Percentiles rank a stretch among this genome's conserved stretches.
phyloP scores from a whole-genome alignment of 2,888 invertebrate genomes.

The Pimpla rufipes region DNA sequence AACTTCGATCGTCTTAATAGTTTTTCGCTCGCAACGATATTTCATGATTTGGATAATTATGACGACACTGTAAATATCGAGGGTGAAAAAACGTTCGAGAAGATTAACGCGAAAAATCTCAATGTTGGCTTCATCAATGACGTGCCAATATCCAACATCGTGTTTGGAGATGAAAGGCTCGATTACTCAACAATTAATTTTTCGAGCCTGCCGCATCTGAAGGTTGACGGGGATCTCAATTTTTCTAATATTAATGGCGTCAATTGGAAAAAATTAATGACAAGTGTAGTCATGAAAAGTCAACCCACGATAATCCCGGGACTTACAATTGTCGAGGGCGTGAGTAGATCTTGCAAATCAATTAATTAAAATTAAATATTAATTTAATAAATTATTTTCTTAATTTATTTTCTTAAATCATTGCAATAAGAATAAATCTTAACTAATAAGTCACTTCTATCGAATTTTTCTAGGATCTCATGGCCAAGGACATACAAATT shows the following conservation, averaged over 20 bases:
- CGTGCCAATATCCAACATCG: constrained; percentile 76
- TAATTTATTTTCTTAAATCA: too few species aligned
- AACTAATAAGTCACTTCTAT: constrained; percentile 16
- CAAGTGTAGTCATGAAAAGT: constrained; percentile 85
- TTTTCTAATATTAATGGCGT: constrained; percentile 85
- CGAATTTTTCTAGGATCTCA: constrained; percentile 76
- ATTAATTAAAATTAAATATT: not conserved
- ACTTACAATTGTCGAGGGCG: constrained; percentile 85
- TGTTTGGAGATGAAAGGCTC: constrained; percentile 78
- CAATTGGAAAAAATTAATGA: constrained; percentile 84
- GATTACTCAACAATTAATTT: constrained; percentile 74
- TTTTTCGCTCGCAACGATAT: constrained; percentile 74
- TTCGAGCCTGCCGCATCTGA: constrained; percentile 70
- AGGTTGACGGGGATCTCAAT: constrained; percentile 73
- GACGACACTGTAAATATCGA: constrained; percentile 68
- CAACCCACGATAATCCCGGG: constrained; percentile 82
- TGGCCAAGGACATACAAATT: constrained; percentile 81
- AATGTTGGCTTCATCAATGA: constrained; percentile 79
- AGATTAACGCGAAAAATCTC: constrained; percentile 75
- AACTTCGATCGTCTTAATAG: constrained; percentile 79
- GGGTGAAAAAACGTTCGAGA: constrained; percentile 73
- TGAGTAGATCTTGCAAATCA: constrained; percentile 77
- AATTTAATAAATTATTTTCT: constrained; percentile 20
- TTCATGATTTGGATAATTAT: constrained; percentile 76
- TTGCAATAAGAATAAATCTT: not conserved